Percentiles rank a stretch among this genome's conserved stretches.
These are phyloP conservation scores for Polymixis lichenea DNA, from an alignment of 2,888 invertebrate genomes.

Conservation along the genomic window DNA sequence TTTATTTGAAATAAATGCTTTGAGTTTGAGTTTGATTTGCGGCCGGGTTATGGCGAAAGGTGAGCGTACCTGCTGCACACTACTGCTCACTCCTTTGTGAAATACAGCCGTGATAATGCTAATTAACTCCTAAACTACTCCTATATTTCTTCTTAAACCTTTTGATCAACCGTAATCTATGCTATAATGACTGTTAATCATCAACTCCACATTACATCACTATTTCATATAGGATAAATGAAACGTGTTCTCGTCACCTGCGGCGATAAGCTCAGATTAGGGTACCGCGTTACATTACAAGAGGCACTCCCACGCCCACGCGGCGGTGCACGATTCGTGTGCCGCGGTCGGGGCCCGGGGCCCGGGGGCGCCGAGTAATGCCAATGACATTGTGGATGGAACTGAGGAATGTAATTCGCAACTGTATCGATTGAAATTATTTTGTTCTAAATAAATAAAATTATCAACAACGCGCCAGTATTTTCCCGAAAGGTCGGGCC, in stretches of 20 bases:
- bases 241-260: conserved; percentile 45
- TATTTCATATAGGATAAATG: conserved; percentile 4
- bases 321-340: not conserved
- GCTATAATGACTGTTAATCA: conserved; percentile 3
- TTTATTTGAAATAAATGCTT: no score
- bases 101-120: not conserved
- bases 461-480: no score
- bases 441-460: not conserved
- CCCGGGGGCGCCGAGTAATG: conserved; percentile 30
- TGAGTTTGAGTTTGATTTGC: no score
- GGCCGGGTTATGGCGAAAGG: not conserved
- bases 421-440: not conserved
- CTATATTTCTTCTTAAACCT: not conserved
- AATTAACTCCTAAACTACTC: not conserved
- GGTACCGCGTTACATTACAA: conserved; percentile 42
- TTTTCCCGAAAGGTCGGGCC: no score
- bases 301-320: conserved; percentile 58
- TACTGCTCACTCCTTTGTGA: not conserved
- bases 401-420: conserved; percentile 12
- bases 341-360: no score
- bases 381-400: conserved; percentile 55
- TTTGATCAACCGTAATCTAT: conserved; percentile 10
- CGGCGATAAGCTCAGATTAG: conserved; percentile 53
- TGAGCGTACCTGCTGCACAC: not conserved
- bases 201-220: conserved; percentile 41